phyloP scores from a whole-genome alignment of 2,113 vertebrate species.

The Corapipo altera region DNA sequence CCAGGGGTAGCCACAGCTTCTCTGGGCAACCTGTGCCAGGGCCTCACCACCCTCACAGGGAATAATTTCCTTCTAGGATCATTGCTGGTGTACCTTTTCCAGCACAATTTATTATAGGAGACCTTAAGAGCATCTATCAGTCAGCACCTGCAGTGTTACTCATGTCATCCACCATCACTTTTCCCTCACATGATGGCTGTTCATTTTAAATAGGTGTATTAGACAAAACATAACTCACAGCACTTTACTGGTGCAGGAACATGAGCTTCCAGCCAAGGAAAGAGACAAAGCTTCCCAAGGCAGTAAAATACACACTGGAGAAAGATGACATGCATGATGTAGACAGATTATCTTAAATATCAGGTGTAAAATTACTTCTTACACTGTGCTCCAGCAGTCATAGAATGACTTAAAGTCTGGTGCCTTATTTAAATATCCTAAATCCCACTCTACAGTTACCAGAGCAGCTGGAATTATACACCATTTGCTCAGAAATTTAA shows the following conservation, averaged over 20 bases:
- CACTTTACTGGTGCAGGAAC: neutral
- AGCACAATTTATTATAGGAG: neutral
- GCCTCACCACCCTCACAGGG: neutral
- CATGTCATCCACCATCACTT: neutral
- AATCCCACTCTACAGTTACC: conserved; percentile 4
- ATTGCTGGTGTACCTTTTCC: neutral
- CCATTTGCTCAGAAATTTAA: neutral
- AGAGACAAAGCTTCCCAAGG: neutral
- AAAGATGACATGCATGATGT: neutral
- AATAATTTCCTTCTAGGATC: neutral
- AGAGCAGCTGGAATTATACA: neutral
- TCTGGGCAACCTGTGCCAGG: neutral
- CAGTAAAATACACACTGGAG: neutral
- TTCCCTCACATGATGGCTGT: neutral
- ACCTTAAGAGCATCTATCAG: neutral
- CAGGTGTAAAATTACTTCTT: conserved; percentile 37
- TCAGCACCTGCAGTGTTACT: neutral
- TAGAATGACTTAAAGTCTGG: neutral
- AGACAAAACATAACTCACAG: neutral
- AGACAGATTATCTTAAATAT: conserved; percentile 37
- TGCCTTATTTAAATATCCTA: neutral
- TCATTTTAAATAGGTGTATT: neutral
- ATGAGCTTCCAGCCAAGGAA: neutral
- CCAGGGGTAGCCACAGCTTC: neutral
- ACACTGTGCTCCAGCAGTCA: neutral